Percentiles rank a stretch among this genome's conserved stretches.
Conservation (phyloP, 2,888 invertebrate genomes). For the Pristionchus fissidentatus region DNA sequence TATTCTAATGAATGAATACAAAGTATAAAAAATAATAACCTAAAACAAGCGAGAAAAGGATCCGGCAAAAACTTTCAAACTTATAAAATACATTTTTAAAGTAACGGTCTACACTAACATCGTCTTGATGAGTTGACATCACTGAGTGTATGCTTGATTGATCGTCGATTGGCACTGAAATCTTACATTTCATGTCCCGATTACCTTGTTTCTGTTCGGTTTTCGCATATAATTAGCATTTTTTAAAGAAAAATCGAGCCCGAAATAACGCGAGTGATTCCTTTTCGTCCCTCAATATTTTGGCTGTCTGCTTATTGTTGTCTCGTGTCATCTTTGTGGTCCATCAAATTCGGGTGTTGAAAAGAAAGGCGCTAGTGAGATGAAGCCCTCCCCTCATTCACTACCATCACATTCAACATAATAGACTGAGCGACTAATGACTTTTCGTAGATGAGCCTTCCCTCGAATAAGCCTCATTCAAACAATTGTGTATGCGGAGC, state of each 20-base stretch:
- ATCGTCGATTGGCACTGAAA: no score
- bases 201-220: background rate
- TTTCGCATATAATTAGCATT: background rate
- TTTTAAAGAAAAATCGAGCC: no score
- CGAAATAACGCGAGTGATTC: background rate
- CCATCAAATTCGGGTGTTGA: conserved; percentile 1
- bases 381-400: conserved; percentile 2
- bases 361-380: background rate
- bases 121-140: no score
- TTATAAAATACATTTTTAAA: no score
- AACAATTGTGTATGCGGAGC: conserved; percentile 43
- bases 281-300: background rate
- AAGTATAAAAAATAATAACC: no score
- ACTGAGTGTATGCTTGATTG: no score
- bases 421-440: conserved; percentile 43
- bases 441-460: conserved; percentile 20
- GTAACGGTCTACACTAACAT: no score
- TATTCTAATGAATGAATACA: no score
- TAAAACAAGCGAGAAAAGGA: no score
- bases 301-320: no score
- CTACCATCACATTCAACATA: conserved; percentile 25
- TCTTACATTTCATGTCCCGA: no score
- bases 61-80: no score
- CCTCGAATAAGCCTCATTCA: background rate
- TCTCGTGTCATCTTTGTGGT: background rate